phyloP scores from a whole-genome alignment of 2,797 vertebrate genomes.

The Hoplostethus mediterraneus region DNA sequence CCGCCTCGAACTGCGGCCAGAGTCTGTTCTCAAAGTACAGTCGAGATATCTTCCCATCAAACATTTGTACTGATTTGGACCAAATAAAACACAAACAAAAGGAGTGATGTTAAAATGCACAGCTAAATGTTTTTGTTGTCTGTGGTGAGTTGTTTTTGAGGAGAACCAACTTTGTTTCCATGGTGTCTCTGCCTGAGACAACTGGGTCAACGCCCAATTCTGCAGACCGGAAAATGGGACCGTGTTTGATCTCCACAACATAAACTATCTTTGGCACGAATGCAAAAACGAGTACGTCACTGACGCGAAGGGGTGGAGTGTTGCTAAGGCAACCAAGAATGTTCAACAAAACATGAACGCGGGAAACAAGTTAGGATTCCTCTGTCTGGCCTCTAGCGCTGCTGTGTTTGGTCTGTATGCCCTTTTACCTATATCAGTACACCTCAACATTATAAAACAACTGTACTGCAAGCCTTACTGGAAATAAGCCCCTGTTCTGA shows the following conservation, averaged over 20 bases:
- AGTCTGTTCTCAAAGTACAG: too few relatives aligned
- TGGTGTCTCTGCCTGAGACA: background rate
- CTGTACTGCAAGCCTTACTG: background rate
- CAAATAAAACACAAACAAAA: too few relatives aligned
- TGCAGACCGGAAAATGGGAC: too few relatives aligned
- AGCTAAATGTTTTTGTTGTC: too few relatives aligned
- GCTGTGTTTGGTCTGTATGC: background rate
- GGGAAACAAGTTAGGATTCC: constrained; percentile 38
- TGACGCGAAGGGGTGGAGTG: constrained; percentile 75
- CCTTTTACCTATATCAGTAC: constrained; percentile 30
- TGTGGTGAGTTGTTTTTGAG: too few relatives aligned
- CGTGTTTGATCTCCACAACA: background rate
- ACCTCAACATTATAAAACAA: constrained; percentile 45
- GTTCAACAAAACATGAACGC: constrained; percentile 80
- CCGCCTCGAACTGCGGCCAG: too few relatives aligned
- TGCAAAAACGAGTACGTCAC: constrained; percentile 72
- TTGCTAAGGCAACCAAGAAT: constrained; percentile 79
- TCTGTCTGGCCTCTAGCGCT: constrained; percentile 1
- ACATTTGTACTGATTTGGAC: too few relatives aligned
- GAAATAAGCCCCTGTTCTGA: too few relatives aligned
- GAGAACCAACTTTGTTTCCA: background rate
- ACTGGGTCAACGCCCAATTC: too few relatives aligned
- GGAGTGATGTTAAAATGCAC: too few relatives aligned
- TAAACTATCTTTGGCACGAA: constrained; percentile 61
- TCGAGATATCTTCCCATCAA: too few relatives aligned